These are phyloP conservation scores for Crossoptilon crossoptilon DNA, from an alignment of 2,797 vertebrate genomes.

Conservation along the genomic window DNA sequence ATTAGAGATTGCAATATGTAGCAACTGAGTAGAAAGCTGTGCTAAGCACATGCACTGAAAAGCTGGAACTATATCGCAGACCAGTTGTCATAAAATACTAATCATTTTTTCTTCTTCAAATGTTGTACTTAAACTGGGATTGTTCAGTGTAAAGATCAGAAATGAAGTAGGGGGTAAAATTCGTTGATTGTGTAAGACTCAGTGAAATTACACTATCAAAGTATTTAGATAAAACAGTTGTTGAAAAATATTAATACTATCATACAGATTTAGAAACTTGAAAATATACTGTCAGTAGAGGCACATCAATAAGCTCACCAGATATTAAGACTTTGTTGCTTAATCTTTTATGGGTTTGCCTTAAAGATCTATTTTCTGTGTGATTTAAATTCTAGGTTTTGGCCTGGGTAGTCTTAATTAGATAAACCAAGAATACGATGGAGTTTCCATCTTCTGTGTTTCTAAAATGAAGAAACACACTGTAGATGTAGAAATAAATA, in stretches of 20 bases:
- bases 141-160: background rate
- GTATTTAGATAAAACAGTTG: background rate
- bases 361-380: background rate
- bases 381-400: background rate
- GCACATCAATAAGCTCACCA: background rate
- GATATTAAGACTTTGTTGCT: background rate
- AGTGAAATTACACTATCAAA: background rate
- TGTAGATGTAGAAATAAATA: background rate
- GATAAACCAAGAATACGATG: background rate
- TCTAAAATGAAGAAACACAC: background rate
- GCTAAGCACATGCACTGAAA: background rate
- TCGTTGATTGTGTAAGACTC: background rate
- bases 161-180: background rate
- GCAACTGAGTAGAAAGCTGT: background rate
- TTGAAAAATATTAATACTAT: background rate
- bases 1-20: background rate
- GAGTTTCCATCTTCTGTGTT: background rate
- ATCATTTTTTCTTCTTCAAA: background rate
- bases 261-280: background rate
- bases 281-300: background rate
- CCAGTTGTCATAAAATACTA: background rate
- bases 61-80: background rate
- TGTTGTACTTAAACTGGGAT: background rate
- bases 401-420: background rate
- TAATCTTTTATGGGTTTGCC: background rate